Evolutionary conservation across 2,797 vertebrate species (phyloP), one percentile per base, ranked within the genome.

Genomic region (Sebastes variabilis): DNA sequence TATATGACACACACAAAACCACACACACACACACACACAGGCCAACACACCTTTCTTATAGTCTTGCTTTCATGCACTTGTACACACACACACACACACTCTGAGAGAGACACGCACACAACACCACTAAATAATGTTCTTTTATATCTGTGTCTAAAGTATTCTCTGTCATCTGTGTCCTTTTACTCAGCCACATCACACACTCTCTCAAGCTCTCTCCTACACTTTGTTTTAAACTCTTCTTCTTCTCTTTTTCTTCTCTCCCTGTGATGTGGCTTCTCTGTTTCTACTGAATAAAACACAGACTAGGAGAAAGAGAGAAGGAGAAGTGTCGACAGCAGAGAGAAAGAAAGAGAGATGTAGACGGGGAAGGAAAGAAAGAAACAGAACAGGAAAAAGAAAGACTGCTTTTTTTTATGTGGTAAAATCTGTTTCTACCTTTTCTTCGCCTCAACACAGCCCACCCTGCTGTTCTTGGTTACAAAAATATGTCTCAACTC

Each of bases 91-190:
- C 27, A 62, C 29, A 70, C 52, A 66, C 59, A 34, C 64, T 52
- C 60, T 42, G 38, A 42, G 38, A 42, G 38, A 42, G 38, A 79
- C 62, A 72, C 36, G 75, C 18, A 66, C 42, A 66, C 70, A 81
- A 13, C 66, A 71, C 78, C 70, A 72, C 80, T 83, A 82, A 88
- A 88, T 82, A 87, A 91, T 88, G 77, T 88, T 79, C 81, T 88
- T 92, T 87, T 82, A 90, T 85, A 77, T 88, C 81, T 75, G 60
- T 66, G 66, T 88, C 74, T 85, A 75, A 86, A 85, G 74, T 76
- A 84, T 88, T 93, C 89, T 79, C 91, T 93, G 89, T 93, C 90
- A 92, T 93, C 89, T 90, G 87, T 87, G 85, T 89, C 87, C 88
- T 89, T 90, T 89, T 91, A 80, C 85, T 74, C 66, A 29, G 78